These are phyloP conservation scores for Boloria selene DNA, from an alignment of 2,888 invertebrate genomes.

Conservation along the genomic window DNA sequence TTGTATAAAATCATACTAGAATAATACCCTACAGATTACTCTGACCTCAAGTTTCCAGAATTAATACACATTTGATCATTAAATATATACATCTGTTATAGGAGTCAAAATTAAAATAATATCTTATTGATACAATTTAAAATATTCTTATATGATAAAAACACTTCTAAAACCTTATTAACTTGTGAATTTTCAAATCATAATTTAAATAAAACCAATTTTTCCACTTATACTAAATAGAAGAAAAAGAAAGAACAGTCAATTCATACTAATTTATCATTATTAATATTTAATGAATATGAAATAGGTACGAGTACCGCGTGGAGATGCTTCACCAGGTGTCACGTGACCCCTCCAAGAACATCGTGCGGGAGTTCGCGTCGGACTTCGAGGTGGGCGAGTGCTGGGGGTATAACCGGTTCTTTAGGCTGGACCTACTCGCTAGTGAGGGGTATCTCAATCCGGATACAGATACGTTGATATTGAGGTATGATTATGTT, in stretches of 20 bases:
- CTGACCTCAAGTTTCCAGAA: background rate
- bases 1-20: constrained; percentile 8
- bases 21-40: constrained; percentile 12
- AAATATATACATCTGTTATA: background rate
- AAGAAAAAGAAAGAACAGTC: background rate
- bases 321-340: constrained; percentile 97
- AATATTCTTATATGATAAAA: too few relatives aligned
- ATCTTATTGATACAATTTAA: too few relatives aligned
- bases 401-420: constrained; percentile 98
- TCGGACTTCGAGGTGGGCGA: constrained; percentile 98
- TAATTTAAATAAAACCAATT: too few relatives aligned
- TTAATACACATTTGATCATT: background rate
- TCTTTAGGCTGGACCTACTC: constrained; percentile 93
- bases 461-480: constrained; percentile 90
- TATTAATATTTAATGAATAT: background rate
- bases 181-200: too few relatives aligned
- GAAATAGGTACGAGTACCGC: constrained; percentile 91
- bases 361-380: constrained; percentile 96
- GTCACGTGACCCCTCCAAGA: constrained; percentile 90
- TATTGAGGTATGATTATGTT: constrained; percentile 84
- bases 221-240: too few relatives aligned
- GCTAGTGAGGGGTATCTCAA: constrained; percentile 95
- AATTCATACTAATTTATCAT: background rate
- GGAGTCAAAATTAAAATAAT: background rate
- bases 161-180: too few relatives aligned